Conservation (phyloP, 1,140 invertebrate genomes). For the Lucilia cuprina region DNA sequence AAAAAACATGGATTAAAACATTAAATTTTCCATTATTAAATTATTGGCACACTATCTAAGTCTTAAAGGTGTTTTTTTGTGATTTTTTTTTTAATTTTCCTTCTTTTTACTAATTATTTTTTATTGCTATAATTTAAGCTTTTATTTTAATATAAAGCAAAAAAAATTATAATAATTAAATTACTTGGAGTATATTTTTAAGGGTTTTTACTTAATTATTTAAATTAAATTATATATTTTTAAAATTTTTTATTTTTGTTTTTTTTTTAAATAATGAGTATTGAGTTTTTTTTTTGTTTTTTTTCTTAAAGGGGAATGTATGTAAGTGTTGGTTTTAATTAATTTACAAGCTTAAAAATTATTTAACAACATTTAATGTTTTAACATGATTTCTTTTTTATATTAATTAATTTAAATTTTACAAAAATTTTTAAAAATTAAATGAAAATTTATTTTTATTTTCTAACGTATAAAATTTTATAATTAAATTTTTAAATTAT, state of each 20-base stretch:
- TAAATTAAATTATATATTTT: background rate
- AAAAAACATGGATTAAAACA: background rate
- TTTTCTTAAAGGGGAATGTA: slow-evolving; percentile 33
- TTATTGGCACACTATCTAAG: slow-evolving; percentile 59
- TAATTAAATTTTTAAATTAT: background rate
- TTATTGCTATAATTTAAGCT: slow-evolving; percentile 8
- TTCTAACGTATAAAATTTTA: background rate
- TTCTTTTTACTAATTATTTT: slow-evolving; percentile 35
- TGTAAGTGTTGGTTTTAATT: slow-evolving; percentile 35
- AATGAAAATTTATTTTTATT: background rate
- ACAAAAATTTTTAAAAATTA: background rate
- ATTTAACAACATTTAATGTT: slow-evolving; percentile 62
- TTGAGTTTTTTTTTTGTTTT: slow-evolving; percentile 38
- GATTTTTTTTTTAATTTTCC: slow-evolving; percentile 19
- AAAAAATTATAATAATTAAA: slow-evolving; percentile 17
- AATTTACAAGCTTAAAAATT: slow-evolving; percentile 60
- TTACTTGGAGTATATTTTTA: slow-evolving; percentile 23
- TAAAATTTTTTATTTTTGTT: background rate
- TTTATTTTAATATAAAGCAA: slow-evolving; percentile 12
- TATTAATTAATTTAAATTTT: background rate
- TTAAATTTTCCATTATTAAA: slow-evolving; percentile 38
- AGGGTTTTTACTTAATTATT: background rate
- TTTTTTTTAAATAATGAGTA: slow-evolving; percentile 17
- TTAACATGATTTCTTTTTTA: slow-evolving; percentile 44
- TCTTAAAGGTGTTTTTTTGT: slow-evolving; percentile 48